Conservation (phyloP, 2,113 vertebrate species). For the Dendrocopos noguchii region DNA sequence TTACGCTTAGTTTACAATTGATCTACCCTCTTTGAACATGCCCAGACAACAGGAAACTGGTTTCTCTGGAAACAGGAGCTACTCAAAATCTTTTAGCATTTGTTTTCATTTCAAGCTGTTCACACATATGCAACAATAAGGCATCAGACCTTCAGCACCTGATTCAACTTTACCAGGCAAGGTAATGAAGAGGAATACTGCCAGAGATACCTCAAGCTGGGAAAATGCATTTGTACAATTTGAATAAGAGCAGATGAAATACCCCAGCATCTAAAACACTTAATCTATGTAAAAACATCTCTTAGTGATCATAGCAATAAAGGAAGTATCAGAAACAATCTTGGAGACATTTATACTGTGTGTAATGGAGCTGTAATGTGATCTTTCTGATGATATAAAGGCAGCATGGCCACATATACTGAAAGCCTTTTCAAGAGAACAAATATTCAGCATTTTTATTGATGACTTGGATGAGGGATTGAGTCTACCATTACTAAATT, state of each 20-base stretch:
- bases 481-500: too few relatives aligned
- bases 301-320: neutral
- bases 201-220: slow-evolving; percentile 8
- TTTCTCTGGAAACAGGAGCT: slow-evolving; percentile 81
- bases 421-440: neutral
- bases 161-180: slow-evolving; percentile 66
- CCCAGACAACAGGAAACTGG: slow-evolving; percentile 76
- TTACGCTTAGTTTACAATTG: slow-evolving; percentile 59
- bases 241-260: slow-evolving; percentile 1
- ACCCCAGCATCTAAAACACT: neutral
- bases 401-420: neutral
- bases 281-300: neutral
- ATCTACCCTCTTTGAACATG: slow-evolving; percentile 67
- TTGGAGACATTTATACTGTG: neutral
- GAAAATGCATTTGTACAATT: neutral
- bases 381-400: neutral
- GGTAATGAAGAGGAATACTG: slow-evolving; percentile 28
- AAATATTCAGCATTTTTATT: neutral
- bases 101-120: slow-evolving; percentile 71
- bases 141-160: slow-evolving; percentile 47
- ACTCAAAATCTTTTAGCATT: slow-evolving; percentile 63
- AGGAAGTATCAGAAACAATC: neutral
- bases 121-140: slow-evolving; percentile 66
- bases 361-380: neutral
- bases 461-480: too few relatives aligned